A percentile compares a stretch with the other conserved stretches of the same genome.
phyloP scores from a whole-genome alignment of 2,888 invertebrate genomes.

The Dynastes hyllus region DNA sequence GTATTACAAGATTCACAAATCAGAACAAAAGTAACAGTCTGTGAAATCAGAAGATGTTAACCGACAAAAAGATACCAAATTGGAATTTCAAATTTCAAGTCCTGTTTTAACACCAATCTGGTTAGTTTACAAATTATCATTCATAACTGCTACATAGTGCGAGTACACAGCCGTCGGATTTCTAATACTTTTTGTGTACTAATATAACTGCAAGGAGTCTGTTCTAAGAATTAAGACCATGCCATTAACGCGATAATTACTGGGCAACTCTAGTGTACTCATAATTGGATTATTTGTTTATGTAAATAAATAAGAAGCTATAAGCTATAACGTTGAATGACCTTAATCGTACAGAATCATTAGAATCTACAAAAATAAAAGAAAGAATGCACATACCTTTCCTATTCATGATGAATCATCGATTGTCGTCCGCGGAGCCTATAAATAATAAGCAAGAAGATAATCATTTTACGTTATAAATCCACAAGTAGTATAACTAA shows the following conservation, averaged over 20 bases:
- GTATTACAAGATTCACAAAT: too few relatives aligned
- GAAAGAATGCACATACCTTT: conserved; percentile 24
- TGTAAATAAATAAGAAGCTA: conserved; percentile 5
- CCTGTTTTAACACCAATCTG: too few relatives aligned
- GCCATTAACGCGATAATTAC: not conserved
- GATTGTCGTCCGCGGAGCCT: conserved; percentile 32
- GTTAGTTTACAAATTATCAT: too few relatives aligned
- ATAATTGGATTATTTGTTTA: not conserved
- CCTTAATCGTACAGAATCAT: conserved; percentile 18
- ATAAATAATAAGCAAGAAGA: conserved; percentile 43
- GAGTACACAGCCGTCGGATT: too few relatives aligned
- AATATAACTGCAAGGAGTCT: too few relatives aligned
- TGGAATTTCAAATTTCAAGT: not conserved
- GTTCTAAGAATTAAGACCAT: not conserved
- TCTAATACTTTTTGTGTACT: too few relatives aligned
- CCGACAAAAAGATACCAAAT: not conserved
- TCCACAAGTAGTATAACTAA: conserved; percentile 16
- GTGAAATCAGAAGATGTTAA: too few relatives aligned
- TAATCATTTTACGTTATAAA: conserved; percentile 42
- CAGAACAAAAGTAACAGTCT: too few relatives aligned
- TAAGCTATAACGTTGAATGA: not conserved
- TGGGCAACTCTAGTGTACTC: not conserved
- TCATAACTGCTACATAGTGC: too few relatives aligned
- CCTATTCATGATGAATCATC: conserved; percentile 33
- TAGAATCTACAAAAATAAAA: conserved; percentile 19